phyloP scores from a whole-genome alignment of 2,113 vertebrate species.

The Isichthys henryi region DNA sequence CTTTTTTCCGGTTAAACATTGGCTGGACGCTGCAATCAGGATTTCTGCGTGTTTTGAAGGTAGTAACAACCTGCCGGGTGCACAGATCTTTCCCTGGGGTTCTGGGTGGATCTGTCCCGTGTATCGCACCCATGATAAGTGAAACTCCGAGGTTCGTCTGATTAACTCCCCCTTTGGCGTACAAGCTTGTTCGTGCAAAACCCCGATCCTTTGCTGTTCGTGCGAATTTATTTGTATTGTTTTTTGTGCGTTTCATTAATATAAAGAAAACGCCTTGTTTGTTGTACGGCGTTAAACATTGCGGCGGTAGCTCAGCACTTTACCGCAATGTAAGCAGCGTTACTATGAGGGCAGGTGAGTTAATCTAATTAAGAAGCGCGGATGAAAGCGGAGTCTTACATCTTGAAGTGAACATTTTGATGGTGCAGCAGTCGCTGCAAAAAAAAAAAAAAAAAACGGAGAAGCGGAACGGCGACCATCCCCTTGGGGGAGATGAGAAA shows the following conservation, averaged over 20 bases:
- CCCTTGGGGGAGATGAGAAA: slow-evolving; percentile 36
- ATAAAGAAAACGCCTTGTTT: not conserved
- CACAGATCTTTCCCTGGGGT: not conserved
- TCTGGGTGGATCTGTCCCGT: not conserved
- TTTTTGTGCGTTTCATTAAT: not conserved
- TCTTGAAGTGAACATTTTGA: slow-evolving; percentile 6
- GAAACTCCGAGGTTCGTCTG: not conserved
- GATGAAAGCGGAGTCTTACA: not conserved
- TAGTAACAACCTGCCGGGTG: not conserved
- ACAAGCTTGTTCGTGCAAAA: not conserved
- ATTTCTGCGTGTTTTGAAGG: not conserved
- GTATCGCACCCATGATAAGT: not conserved
- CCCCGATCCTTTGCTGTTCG: not conserved
- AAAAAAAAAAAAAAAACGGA: slow-evolving; percentile 19
- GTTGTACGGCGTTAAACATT: not conserved
- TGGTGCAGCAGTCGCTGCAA: slow-evolving; percentile 5
- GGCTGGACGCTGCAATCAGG: not conserved
- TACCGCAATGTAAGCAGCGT: not conserved
- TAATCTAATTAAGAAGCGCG: slow-evolving; percentile 7
- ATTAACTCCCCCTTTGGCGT: not conserved
- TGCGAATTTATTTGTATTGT: not conserved
- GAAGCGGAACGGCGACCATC: slow-evolving; percentile 20
- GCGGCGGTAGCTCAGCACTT: not conserved
- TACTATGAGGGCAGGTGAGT: not conserved
- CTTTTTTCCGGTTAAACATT: not conserved